Evolutionary conservation across 2,888 invertebrate genomes (phyloP).

Genomic region (Octodonta nipae): DNA sequence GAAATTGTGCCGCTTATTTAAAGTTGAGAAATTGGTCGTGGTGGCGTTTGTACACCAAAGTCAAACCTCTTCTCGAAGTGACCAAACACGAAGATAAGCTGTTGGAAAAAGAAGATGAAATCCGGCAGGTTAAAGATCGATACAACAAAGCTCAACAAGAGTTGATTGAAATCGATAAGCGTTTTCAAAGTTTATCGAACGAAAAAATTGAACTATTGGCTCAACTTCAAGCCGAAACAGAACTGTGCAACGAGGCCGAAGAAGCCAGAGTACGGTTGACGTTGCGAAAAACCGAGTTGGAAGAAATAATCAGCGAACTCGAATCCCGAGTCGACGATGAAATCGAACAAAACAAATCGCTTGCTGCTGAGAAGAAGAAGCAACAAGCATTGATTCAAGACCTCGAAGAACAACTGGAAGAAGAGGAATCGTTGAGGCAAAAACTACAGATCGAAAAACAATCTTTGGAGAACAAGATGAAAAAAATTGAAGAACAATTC

Average conservation of each 20-base stretch:
- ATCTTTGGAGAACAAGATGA: conserved; percentile 84
- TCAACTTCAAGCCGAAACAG: conserved; percentile 79
- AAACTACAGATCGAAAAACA: conserved; percentile 95
- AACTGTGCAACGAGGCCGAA: conserved; percentile 94
- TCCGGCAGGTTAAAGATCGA: conserved; percentile 69
- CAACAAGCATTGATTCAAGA: conserved; percentile 73
- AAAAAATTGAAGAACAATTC: conserved; percentile 89
- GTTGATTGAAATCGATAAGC: conserved; percentile 62
- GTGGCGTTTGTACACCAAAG: conserved; percentile 99
- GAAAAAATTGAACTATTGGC: conserved; percentile 86
- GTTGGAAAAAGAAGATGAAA: conserved; percentile 91
- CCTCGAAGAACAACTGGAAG: conserved; percentile 88
- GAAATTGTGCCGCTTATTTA: conserved; percentile 96
- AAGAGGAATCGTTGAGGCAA: conserved; percentile 91
- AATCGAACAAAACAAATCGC: conserved; percentile 70
- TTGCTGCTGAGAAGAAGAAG: conserved; percentile 87
- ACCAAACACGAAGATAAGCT: conserved; percentile 98
- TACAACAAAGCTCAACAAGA: conserved; percentile 65
- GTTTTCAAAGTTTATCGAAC: conserved; percentile 69
- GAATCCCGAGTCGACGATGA: conserved; percentile 95
- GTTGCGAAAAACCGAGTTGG: conserved; percentile 81
- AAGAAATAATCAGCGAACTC: conserved; percentile 91
- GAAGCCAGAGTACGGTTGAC: conserved; percentile 82
- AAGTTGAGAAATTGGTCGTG: conserved; percentile 99
- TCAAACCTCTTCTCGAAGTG: conserved; percentile 94